These are phyloP conservation scores for Macrophya alboannulata DNA, from an alignment of 2,888 invertebrate species.

Conservation along the genomic window DNA sequence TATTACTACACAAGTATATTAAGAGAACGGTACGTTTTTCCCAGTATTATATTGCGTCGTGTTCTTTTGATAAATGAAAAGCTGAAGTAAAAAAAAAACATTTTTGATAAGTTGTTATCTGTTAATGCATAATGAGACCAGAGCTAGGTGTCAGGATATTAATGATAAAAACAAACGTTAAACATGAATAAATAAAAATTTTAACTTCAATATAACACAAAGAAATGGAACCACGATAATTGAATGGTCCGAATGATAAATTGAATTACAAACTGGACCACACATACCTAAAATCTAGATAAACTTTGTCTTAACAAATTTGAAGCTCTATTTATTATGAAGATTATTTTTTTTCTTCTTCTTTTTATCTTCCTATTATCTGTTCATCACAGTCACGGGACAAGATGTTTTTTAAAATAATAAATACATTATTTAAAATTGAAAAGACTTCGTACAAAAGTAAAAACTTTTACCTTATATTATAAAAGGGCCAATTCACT, in stretches of 20 bases:
- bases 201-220: not conserved
- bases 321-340: not conserved
- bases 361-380: not conserved
- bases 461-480: conserved; percentile 31
- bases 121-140: not conserved
- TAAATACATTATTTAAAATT: conserved; percentile 22
- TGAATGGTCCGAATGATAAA: conserved; percentile 4
- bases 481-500: conserved; percentile 22
- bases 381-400: conserved; percentile 23
- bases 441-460: conserved; percentile 37
- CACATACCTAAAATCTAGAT: conserved; percentile 8
- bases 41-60: too few species aligned
- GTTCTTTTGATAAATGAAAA: too few species aligned
- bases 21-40: not conserved
- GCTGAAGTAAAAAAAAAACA: too few species aligned
- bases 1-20: not conserved
- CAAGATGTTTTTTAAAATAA: not conserved
- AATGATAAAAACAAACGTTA: not conserved
- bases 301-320: conserved; percentile 19
- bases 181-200: not conserved
- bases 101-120: too few species aligned
- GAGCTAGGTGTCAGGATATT: not conserved
- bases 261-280: conserved; percentile 25
- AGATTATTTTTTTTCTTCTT: not conserved
- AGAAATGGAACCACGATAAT: not conserved